phyloP scores from a whole-genome alignment of 2,113 vertebrate genomes.

The Chloroceryle aenea region DNA sequence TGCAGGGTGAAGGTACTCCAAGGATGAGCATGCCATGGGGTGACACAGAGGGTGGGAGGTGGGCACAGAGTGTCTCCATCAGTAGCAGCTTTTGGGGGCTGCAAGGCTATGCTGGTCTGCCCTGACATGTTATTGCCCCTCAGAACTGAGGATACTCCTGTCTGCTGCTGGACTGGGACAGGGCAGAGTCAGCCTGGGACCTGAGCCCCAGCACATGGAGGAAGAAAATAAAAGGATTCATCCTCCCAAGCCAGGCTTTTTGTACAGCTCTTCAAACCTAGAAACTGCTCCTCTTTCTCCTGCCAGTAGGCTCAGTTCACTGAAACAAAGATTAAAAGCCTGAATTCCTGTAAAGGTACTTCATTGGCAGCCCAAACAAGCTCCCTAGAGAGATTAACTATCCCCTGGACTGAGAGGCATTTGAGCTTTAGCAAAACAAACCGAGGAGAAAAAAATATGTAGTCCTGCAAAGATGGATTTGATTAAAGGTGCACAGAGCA shows the following conservation, averaged over 20 bases:
- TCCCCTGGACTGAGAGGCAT: background rate
- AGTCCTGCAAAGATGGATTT: background rate
- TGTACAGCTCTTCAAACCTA: background rate
- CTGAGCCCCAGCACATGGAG: background rate
- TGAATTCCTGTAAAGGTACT: background rate
- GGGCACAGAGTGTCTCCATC: background rate
- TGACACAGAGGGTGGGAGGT: background rate
- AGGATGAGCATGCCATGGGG: background rate
- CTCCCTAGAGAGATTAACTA: background rate
- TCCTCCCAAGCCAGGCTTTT: background rate
- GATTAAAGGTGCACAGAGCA: background rate
- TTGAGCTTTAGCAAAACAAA: background rate
- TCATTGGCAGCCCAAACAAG: background rate
- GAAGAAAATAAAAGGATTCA: background rate
- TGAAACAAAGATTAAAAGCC: constrained; percentile 24
- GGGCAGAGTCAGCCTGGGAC: background rate
- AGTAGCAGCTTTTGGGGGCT: background rate
- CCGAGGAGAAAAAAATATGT: background rate
- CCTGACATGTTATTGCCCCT: background rate
- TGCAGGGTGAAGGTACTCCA: background rate
- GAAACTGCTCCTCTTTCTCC: background rate
- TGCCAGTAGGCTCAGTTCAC: background rate
- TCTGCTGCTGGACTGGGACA: background rate
- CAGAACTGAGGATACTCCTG: background rate
- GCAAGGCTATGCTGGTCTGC: background rate